Evolutionary conservation across 2,113 vertebrate species (phyloP).

Genomic region (Piaya cayana): DNA sequence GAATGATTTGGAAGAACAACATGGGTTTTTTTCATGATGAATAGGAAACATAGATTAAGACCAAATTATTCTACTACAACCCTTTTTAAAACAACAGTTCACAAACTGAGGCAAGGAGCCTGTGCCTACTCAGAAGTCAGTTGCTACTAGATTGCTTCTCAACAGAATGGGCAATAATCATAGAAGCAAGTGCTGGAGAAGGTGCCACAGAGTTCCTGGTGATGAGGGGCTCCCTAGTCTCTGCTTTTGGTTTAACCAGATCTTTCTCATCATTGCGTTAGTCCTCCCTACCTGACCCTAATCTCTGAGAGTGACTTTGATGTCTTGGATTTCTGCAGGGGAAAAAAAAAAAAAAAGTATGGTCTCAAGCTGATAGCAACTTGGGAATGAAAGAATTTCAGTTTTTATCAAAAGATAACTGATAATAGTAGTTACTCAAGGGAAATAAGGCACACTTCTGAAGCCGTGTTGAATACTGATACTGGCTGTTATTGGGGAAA

Average conservation of each 20-base stretch:
- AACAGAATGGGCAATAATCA: neutral
- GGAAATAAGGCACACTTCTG: neutral
- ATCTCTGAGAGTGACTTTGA: accelerated
- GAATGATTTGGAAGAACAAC: neutral
- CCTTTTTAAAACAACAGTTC: neutral
- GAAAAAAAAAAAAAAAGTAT: neutral
- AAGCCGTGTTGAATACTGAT: neutral
- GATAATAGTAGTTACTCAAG: neutral
- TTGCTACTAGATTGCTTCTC: neutral
- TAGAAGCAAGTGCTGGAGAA: neutral
- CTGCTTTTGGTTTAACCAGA: neutral
- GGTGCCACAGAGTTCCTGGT: neutral
- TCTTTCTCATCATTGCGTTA: neutral
- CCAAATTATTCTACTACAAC: neutral
- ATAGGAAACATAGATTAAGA: neutral
- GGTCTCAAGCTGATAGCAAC: neutral
- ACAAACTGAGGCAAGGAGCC: neutral
- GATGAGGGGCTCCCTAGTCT: accelerated
- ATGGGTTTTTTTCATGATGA: neutral
- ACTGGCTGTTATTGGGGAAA: neutral
- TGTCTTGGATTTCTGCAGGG: neutral
- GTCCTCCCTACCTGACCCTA: neutral
- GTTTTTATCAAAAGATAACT: neutral
- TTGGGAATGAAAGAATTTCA: neutral
- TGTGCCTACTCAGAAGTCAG: neutral